Evolutionary conservation across 2,797 vertebrate species (phyloP).

Genomic region (Ctenopoma kingsleyae): DNA sequence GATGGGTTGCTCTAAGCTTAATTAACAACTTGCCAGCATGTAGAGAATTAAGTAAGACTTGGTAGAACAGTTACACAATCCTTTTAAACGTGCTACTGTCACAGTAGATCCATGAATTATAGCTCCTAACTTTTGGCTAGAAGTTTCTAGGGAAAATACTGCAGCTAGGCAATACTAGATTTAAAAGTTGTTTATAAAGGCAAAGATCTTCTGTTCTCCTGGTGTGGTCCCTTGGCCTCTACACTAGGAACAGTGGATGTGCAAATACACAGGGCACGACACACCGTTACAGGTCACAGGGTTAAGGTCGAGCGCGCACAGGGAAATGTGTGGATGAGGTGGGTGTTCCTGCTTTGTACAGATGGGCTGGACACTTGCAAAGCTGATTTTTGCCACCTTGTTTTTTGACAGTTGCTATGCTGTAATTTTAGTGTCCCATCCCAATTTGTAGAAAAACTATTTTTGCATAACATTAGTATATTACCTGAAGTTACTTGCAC

Average conservation of each 20-base stretch:
- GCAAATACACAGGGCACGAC: constrained; percentile 59
- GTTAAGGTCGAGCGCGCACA: constrained; percentile 64
- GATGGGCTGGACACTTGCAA: constrained; percentile 48
- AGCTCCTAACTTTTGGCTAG: constrained; percentile 40
- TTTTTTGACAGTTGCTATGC: constrained; percentile 27
- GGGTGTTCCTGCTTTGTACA: constrained; percentile 64
- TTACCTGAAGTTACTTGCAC: too few relatives aligned
- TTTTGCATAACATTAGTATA: too few relatives aligned
- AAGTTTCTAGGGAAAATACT: constrained; percentile 56
- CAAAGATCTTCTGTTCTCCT: constrained; percentile 70
- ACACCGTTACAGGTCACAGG: constrained; percentile 70
- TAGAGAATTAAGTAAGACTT: constrained; percentile 31
- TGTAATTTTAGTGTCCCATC: constrained; percentile 26
- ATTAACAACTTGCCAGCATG: constrained; percentile 38
- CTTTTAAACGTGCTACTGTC: constrained; percentile 51
- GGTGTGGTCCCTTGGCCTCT: constrained; percentile 76
- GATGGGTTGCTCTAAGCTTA: constrained; percentile 29
- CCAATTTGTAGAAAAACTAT: too few relatives aligned
- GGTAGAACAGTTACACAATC: constrained; percentile 32
- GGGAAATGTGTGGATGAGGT: constrained; percentile 69
- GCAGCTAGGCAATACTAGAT: constrained; percentile 55
- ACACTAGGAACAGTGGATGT: constrained; percentile 62
- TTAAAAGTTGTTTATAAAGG: constrained; percentile 73
- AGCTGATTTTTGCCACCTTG: constrained; percentile 36
- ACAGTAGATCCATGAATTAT: constrained; percentile 46